Percentiles rank a stretch among this genome's conserved stretches.
These are phyloP conservation scores for Tromatobia lineatoria DNA, from an alignment of 2,888 invertebrate species.

Conservation along the genomic window DNA sequence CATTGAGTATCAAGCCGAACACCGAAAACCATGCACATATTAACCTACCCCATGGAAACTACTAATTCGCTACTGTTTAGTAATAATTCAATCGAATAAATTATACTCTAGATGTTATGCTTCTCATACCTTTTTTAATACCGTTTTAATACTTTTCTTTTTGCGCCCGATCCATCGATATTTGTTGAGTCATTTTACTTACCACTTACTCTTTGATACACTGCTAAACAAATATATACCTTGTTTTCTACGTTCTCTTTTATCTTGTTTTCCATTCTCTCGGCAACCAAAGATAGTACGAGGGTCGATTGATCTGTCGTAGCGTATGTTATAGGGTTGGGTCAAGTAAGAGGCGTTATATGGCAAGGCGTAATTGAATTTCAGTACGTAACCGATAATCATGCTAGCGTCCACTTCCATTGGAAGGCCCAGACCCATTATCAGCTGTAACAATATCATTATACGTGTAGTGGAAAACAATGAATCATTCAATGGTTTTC, in stretches of 20 bases:
- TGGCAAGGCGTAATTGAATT: constrained; percentile 84
- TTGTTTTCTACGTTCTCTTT: constrained; percentile 20
- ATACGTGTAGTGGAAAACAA: neutral
- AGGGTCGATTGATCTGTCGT: constrained; percentile 85
- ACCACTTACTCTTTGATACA: too few species aligned
- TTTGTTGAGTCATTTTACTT: neutral
- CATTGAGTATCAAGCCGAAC: too few species aligned
- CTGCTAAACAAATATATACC: neutral
- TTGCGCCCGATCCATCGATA: too few species aligned
- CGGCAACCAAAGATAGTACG: neutral
- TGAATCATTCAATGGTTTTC: neutral
- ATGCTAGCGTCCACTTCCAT: constrained; percentile 85
- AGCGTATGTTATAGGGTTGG: constrained; percentile 83
- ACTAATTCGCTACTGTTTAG: too few species aligned
- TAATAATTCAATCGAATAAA: too few species aligned
- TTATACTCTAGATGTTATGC: too few species aligned
- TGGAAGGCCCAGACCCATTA: constrained; percentile 86
- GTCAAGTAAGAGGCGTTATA: constrained; percentile 81
- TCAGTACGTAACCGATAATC: constrained; percentile 85
- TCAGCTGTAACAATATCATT: constrained; percentile 80
- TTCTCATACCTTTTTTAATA: too few species aligned
- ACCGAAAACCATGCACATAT: too few species aligned
- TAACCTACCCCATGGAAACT: too few species aligned
- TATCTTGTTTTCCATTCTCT: constrained; percentile 23
- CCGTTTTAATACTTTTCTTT: too few species aligned